Evolutionary conservation across 2,797 vertebrate genomes (phyloP).

Genomic region (Scolopax rusticola): DNA sequence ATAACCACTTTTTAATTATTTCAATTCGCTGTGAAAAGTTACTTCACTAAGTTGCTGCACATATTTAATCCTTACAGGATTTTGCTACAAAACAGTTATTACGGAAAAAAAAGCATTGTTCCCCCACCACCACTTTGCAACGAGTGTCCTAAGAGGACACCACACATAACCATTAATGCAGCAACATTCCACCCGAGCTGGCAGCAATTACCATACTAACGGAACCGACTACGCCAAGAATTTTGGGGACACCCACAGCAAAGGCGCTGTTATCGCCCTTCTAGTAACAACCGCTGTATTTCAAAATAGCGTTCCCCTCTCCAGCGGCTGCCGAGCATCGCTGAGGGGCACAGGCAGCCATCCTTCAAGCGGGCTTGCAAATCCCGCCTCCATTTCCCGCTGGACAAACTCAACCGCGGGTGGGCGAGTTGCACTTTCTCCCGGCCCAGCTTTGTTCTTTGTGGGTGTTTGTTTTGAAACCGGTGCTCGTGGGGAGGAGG

Average conservation of each 20-base stretch:
- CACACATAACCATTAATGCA: background rate
- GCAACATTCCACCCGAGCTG: background rate
- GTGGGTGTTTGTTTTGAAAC: background rate
- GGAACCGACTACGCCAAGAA: background rate
- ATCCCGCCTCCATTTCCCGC: background rate
- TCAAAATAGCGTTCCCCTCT: background rate
- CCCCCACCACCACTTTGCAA: fast-evolving
- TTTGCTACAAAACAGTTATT: no score
- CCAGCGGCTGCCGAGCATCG: background rate
- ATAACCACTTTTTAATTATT: fast-evolving
- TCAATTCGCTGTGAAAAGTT: fast-evolving
- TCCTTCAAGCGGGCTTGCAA: background rate
- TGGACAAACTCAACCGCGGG: background rate
- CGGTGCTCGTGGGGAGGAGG: background rate
- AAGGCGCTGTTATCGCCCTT: background rate
- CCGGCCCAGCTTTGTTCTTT: constrained; percentile 30
- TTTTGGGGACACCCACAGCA: background rate
- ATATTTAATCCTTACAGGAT: fast-evolving
- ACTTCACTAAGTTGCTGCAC: background rate
- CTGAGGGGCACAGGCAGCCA: background rate
- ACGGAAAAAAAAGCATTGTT: background rate
- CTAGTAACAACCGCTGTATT: fast-evolving
- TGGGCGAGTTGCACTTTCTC: background rate
- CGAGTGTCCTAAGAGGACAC: background rate
- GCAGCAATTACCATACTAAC: background rate